A percentile compares a stretch with the other conserved stretches of the same genome.
phyloP scores from a whole-genome alignment of 2,113 vertebrate species.

The Phrynocephalus versicolor region DNA sequence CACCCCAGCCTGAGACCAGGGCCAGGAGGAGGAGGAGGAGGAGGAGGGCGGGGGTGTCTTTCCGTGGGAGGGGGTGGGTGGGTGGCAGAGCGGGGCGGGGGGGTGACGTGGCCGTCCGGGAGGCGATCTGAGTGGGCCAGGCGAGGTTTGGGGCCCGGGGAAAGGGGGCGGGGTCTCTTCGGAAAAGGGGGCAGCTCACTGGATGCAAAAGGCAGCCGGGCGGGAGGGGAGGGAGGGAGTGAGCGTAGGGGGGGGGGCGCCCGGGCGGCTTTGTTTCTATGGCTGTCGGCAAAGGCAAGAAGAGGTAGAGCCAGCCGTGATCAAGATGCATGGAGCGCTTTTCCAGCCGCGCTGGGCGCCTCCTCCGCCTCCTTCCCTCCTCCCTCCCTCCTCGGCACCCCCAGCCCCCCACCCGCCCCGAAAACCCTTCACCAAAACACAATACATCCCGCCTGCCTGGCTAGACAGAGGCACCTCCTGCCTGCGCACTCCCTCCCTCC shows the following conservation, averaged over 20 bases:
- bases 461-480: neutral
- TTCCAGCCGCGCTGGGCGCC: no score
- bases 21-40: neutral
- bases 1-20: neutral
- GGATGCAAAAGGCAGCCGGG: no score
- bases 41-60: no score
- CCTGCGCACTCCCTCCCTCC: neutral
- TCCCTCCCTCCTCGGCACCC: no score
- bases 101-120: no score
- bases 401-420: no score
- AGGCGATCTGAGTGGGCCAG: neutral
- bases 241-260: no score
- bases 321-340: neutral
- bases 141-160: neutral
- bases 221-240: no score
- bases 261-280: slow-evolving; percentile 3
- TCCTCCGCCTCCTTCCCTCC: no score
- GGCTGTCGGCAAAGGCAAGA: neutral
- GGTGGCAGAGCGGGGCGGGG: neutral
- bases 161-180: neutral
- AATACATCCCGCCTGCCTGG: neutral
- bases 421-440: neutral
- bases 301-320: neutral
- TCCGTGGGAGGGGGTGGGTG: neutral
- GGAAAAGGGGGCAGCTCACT: neutral